phyloP scores from a whole-genome alignment of 2,113 vertebrate species.

The Rostratula benghalensis region DNA sequence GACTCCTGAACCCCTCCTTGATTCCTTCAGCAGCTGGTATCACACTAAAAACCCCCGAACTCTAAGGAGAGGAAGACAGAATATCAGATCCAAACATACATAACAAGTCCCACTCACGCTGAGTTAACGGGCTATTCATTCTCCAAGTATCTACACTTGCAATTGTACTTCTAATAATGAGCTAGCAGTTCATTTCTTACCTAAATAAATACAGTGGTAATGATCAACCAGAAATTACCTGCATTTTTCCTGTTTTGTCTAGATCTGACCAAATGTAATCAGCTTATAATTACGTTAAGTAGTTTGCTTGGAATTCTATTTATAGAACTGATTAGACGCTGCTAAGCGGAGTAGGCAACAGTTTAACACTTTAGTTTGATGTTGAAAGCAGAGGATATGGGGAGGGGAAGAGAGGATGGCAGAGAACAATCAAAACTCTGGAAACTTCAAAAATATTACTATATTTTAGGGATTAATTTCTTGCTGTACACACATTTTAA shows the following conservation, averaged over 20 bases:
- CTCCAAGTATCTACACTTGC: not conserved
- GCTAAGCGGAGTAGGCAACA: not conserved
- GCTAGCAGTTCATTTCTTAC: constrained; percentile 25
- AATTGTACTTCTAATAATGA: not conserved
- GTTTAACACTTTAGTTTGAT: not conserved
- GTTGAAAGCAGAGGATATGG: not conserved
- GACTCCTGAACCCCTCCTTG: not conserved
- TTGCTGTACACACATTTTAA: not conserved
- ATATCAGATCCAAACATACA: not conserved
- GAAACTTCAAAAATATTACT: not conserved
- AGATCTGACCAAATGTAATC: constrained; percentile 45
- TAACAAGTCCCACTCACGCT: not conserved
- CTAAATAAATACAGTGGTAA: constrained; percentile 19
- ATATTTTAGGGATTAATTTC: not conserved
- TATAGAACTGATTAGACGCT: constrained; percentile 32
- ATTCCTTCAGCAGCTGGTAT: not conserved
- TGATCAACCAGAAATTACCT: constrained; percentile 33
- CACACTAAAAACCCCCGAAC: not conserved
- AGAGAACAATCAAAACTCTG: not conserved
- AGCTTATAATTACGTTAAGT: constrained; percentile 38
- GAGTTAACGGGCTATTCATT: not conserved
- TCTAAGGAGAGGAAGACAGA: not conserved
- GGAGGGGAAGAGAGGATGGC: not conserved
- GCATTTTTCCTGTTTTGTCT: constrained; percentile 47
- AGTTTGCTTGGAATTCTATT: constrained; percentile 51